Evolutionary conservation across 2,797 vertebrate species (phyloP).

Genomic region (Trichosurus vulpecula): DNA sequence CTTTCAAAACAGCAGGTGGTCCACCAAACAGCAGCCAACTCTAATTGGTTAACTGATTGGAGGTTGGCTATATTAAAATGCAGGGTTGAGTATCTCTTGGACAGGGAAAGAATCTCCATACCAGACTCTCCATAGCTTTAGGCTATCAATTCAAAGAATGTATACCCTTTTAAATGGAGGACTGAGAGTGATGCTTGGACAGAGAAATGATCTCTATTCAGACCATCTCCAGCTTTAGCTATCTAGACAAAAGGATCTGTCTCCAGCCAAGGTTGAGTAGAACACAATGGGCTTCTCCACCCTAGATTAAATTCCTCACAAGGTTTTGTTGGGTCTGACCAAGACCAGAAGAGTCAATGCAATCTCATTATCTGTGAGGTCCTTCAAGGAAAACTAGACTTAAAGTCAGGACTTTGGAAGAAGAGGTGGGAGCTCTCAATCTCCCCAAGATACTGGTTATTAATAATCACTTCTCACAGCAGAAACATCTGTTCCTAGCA

Average conservation of each 20-base stretch:
- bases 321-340: not conserved
- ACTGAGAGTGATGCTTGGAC: not conserved
- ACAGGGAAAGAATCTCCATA: not conserved
- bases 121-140: not conserved
- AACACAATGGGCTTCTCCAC: not conserved
- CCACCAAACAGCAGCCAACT: not conserved
- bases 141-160: not conserved
- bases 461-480: not conserved
- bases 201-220: not conserved
- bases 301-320: not conserved
- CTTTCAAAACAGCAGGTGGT: not conserved
- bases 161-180: not conserved
- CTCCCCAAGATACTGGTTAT: not conserved
- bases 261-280: not conserved
- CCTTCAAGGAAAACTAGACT: not conserved
- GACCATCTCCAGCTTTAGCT: not conserved
- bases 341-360: not conserved
- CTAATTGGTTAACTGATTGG: not conserved
- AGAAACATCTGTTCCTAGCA: not conserved
- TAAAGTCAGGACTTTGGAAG: not conserved
- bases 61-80: not conserved
- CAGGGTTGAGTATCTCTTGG: not conserved
- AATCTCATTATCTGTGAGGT: not conserved
- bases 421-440: not conserved
- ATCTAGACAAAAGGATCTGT: not conserved